These are phyloP conservation scores for Neodontobutis hainanensis DNA, from an alignment of 2,113 vertebrate species.

Conservation along the genomic window DNA sequence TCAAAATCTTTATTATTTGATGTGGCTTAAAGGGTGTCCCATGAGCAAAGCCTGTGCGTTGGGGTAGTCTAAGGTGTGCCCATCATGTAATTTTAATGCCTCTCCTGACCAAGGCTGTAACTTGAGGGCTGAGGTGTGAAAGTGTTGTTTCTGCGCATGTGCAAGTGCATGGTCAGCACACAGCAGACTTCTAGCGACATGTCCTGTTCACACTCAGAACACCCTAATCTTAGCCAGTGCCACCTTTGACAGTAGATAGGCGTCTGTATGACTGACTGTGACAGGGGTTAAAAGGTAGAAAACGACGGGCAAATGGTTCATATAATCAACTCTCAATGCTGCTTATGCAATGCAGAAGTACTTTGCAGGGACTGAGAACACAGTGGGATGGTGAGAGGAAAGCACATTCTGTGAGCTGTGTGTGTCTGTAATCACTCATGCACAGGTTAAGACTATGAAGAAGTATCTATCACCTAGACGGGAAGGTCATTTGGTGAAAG, in stretches of 20 bases:
- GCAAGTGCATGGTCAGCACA: constrained; percentile 27
- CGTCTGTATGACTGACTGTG: background rate
- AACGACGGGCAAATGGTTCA: background rate
- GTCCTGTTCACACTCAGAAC: constrained; percentile 36
- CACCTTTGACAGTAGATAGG: background rate
- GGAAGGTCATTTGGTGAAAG: constrained; percentile 65
- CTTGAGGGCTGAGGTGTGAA: constrained; percentile 41
- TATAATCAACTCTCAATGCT: background rate
- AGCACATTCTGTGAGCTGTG: constrained; percentile 9
- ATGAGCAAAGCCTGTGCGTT: constrained; percentile 47
- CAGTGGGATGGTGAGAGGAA: background rate
- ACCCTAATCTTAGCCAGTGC: constrained; percentile 37
- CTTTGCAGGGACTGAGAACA: background rate
- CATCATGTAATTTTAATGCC: constrained; percentile 72
- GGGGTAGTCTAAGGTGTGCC: constrained; percentile 47
- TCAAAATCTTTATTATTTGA: constrained; percentile 72
- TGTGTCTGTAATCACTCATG: background rate
- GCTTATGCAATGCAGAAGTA: background rate
- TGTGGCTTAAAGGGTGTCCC: constrained; percentile 65
- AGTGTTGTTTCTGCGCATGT: constrained; percentile 11
- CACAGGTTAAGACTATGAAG: constrained; percentile 36
- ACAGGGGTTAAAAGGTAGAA: constrained; percentile 1
- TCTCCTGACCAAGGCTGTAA: constrained; percentile 38
- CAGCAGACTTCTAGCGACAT: constrained; percentile 35
- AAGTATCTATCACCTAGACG: constrained; percentile 63